phyloP scores from a whole-genome alignment of 1,140 invertebrate species.

The Branchinecta lindahli region DNA sequence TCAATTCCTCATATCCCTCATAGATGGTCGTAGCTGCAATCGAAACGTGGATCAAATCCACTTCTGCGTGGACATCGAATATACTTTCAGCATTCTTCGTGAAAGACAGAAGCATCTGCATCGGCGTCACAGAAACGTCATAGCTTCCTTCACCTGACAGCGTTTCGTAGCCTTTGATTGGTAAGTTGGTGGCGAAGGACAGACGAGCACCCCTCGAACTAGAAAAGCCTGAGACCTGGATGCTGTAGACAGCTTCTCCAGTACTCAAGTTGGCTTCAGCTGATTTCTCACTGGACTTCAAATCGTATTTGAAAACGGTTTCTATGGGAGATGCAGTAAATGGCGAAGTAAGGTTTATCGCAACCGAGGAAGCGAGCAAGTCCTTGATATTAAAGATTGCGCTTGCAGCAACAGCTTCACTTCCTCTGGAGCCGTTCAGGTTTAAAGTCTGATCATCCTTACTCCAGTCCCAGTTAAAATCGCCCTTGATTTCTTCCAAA shows the following conservation, averaged over 20 bases:
- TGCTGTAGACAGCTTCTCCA: too few relatives aligned
- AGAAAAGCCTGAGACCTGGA: too few relatives aligned
- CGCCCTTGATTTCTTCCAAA: neutral
- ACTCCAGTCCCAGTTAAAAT: neutral
- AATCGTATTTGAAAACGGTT: neutral
- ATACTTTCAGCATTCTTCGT: neutral
- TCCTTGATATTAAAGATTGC: neutral
- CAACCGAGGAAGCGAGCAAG: neutral
- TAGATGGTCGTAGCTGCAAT: neutral
- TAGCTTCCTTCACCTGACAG: too few relatives aligned
- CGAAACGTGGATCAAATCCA: neutral
- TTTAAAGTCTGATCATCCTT: neutral
- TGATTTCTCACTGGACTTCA: neutral
- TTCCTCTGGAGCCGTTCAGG: neutral
- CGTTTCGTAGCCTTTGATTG: too few relatives aligned
- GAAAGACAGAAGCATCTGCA: too few relatives aligned
- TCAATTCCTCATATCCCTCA: neutral
- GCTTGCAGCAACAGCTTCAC: neutral
- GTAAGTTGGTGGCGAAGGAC: too few relatives aligned
- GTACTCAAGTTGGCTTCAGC: neutral
- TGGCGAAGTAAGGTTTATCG: neutral
- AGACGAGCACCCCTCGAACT: too few relatives aligned
- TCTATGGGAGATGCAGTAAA: neutral
- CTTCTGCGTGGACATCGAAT: neutral
- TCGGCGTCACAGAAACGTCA: too few relatives aligned